Base-by-base conservation (phyloP, 1,140 invertebrate genomes). In the Oncopeltus fasciatus region DNA sequence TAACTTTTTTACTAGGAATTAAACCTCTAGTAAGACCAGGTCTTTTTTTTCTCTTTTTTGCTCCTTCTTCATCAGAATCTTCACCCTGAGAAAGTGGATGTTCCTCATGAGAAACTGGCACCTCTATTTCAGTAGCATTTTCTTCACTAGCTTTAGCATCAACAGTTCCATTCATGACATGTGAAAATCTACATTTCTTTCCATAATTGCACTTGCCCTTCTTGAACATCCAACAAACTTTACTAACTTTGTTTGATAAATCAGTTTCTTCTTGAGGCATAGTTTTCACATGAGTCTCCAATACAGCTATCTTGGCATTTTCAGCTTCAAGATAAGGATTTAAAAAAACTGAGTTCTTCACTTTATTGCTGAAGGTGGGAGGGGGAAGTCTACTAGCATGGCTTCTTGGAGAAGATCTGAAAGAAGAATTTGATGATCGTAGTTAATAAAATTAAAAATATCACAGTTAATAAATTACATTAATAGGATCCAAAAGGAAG, bases 201-300 rank as follows among this genome's bases (percentile, higher is more conserved):
- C 92, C 92, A 76, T 92, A 93, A 31, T 87, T 79, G 72, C 93
- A 96, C 20, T 85, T 78, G 5, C 92, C 92, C 74, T 92, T 93
- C 24, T 87, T 79, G 72, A 92, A 92, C 75, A 93, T 95, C 86
- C 88, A 95, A 71, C 93, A 96, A 38, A 95, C 87, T 74, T 91
- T 90, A 68, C 85, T 87, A 0, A 89, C 90, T 73, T 92, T 79
- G 69, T 85, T 81, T 58, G 43, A 24, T 24, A 26, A 53, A 2
- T 53, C 49, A 14, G 18, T 53, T 68, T 85, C 80, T 76, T 84
- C 75, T 74, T 82, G 73, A 67, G 77, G 79, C 70, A 85, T 87
- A 88, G 95, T 92, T 80, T 94, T 93, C 0, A 95, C 92, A 73
- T 95, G 92, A 69, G 92, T 92, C 70, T 95, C 90, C 12, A 95